These are phyloP conservation scores for Cydia amplana DNA, from an alignment of 1,140 invertebrate genomes.

Conservation along the genomic window DNA sequence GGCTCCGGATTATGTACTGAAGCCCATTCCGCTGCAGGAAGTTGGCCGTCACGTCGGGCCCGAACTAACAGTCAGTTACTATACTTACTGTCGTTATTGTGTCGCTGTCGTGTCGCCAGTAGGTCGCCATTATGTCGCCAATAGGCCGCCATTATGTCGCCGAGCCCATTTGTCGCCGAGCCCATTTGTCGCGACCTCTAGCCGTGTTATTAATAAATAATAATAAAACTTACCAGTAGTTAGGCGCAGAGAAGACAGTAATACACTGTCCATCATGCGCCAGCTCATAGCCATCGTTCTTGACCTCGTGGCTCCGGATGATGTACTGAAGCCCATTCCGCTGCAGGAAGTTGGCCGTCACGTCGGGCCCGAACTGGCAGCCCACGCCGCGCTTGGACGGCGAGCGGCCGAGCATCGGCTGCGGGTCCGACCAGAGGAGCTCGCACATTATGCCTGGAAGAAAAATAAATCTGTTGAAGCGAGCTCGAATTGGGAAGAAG, in stretches of 20 bases:
- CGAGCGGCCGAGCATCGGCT: slow-evolving; percentile 90
- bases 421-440: slow-evolving; percentile 98
- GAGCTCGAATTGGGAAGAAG: too few species aligned
- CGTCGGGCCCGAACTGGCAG: slow-evolving; percentile 99
- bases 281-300: slow-evolving; percentile 97
- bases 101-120: too few species aligned
- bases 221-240: slow-evolving; percentile 91
- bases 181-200: too few species aligned
- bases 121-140: too few species aligned
- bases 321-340: slow-evolving; percentile 95
- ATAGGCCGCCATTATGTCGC: too few species aligned
- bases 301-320: slow-evolving; percentile 98
- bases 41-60: slow-evolving; percentile 95
- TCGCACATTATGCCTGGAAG: slow-evolving; percentile 93
- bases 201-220: neutral
- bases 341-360: slow-evolving; percentile 93
- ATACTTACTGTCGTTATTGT: too few species aligned
- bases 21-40: slow-evolving; percentile 93
- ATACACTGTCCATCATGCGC: slow-evolving; percentile 97
- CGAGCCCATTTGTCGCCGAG: too few species aligned
- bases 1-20: slow-evolving; percentile 96
- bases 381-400: slow-evolving; percentile 98
- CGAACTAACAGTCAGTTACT: slow-evolving; percentile 93
- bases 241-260: slow-evolving; percentile 98
- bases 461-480: neutral